Conservation (phyloP, 2,888 invertebrate species). For the Andrena bucephala region DNA sequence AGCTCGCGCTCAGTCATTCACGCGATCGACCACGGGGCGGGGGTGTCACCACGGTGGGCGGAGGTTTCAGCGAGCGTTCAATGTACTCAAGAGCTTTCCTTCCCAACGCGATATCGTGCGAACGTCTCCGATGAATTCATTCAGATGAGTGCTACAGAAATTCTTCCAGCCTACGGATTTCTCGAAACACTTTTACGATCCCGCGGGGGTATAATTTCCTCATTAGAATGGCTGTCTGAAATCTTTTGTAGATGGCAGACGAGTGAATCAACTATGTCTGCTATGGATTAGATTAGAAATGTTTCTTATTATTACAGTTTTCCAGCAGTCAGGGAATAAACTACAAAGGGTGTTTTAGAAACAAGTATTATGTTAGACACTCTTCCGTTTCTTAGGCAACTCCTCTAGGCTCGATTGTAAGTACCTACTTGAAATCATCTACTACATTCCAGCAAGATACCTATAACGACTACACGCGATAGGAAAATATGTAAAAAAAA, state of each 20-base stretch:
- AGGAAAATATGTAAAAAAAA: neutral
- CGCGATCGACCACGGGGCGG: constrained; percentile 1
- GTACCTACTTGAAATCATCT: too few species aligned
- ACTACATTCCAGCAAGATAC: too few species aligned
- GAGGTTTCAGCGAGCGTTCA: constrained; percentile 42
- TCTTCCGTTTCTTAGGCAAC: too few species aligned
- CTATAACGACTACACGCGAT: neutral
- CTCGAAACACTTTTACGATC: neutral
- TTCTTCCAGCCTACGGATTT: neutral
- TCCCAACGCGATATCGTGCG: neutral
- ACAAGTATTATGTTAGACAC: too few species aligned
- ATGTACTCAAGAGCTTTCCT: constrained; percentile 39
- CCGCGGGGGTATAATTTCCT: neutral
- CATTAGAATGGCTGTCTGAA: neutral
- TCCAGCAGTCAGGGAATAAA: too few species aligned
- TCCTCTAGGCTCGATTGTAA: too few species aligned
- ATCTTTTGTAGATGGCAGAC: too few species aligned
- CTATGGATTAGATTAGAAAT: too few species aligned
- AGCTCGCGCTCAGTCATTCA: constrained; percentile 39
- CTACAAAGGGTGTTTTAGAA: too few species aligned
- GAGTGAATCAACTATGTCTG: too few species aligned
- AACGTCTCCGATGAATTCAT: constrained; percentile 10
- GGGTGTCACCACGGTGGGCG: constrained; percentile 6
- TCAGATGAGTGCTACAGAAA: neutral
- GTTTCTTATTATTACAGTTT: too few species aligned